Percentiles rank a stretch among this genome's conserved stretches.
phyloP scores from a whole-genome alignment of 2,113 vertebrate genomes.

The Urocolius indicus region DNA sequence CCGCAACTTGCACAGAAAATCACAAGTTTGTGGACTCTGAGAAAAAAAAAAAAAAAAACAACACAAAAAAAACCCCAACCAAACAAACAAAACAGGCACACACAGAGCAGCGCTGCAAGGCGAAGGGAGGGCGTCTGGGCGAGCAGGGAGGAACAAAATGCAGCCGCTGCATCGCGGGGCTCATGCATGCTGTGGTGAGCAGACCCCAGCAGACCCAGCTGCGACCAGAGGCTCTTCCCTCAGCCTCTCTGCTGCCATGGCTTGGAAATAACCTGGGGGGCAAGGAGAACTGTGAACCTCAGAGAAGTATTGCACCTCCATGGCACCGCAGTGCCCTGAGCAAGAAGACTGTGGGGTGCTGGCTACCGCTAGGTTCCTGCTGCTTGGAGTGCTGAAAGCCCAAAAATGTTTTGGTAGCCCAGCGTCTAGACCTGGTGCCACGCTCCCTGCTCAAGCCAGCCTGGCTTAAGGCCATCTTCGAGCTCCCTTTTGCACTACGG shows the following conservation, averaged over 20 bases:
- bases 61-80: background rate
- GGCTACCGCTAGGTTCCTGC: background rate
- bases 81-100: background rate
- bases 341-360: rapidly evolving
- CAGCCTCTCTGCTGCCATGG: background rate
- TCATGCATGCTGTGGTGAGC: rapidly evolving
- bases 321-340: background rate
- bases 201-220: background rate
- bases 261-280: background rate
- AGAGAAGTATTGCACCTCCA: rapidly evolving
- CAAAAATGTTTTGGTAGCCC: background rate
- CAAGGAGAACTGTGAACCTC: background rate
- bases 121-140: background rate
- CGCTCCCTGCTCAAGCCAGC: background rate
- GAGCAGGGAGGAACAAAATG: background rate
- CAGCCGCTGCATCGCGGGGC: rapidly evolving
- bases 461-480: background rate
- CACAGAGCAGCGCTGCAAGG: background rate
- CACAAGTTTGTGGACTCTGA: background rate
- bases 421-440: background rate
- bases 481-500: rapidly evolving
- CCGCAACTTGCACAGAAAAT: background rate
- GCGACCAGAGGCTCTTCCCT: background rate
- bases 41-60: background rate
- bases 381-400: rapidly evolving